These are phyloP conservation scores for Wasmannia auropunctata DNA, from an alignment of 1,140 invertebrate genomes.

Conservation along the genomic window DNA sequence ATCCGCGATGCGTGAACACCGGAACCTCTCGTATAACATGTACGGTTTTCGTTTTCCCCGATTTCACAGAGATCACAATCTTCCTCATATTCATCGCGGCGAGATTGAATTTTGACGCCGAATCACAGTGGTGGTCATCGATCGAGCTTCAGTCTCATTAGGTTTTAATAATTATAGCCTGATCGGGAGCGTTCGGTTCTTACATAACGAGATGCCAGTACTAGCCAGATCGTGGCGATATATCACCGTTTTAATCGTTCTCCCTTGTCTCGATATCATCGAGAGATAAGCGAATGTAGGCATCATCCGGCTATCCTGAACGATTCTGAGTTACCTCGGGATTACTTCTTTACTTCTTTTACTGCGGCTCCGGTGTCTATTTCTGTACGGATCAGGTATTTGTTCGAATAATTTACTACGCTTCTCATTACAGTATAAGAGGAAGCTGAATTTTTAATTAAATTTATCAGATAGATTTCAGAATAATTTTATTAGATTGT, in stretches of 20 bases:
- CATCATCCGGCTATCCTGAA: constrained; percentile 37
- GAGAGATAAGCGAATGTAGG: constrained; percentile 61
- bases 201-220: constrained; percentile 61
- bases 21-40: neutral
- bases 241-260: constrained; percentile 72
- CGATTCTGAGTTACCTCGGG: neutral
- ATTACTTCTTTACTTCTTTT: constrained; percentile 8
- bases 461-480: neutral
- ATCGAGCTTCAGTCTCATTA: constrained; percentile 63
- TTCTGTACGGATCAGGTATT: constrained; percentile 10
- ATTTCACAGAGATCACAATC: neutral
- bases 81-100: neutral
- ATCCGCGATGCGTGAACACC: constrained; percentile 36
- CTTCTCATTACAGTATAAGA: neutral
- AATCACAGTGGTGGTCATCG: constrained; percentile 64
- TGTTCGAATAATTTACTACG: neutral
- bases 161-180: constrained; percentile 65
- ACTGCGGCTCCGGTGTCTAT: neutral
- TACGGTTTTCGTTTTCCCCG: constrained; percentile 9
- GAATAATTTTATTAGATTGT: constrained; percentile 1
- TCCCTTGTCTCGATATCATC: constrained; percentile 56
- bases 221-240: constrained; percentile 64
- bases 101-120: constrained; percentile 9
- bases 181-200: constrained; percentile 49
- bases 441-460: neutral